Conservation (phyloP, 2,888 invertebrate species). For the Hirudinaria manillensis region DNA sequence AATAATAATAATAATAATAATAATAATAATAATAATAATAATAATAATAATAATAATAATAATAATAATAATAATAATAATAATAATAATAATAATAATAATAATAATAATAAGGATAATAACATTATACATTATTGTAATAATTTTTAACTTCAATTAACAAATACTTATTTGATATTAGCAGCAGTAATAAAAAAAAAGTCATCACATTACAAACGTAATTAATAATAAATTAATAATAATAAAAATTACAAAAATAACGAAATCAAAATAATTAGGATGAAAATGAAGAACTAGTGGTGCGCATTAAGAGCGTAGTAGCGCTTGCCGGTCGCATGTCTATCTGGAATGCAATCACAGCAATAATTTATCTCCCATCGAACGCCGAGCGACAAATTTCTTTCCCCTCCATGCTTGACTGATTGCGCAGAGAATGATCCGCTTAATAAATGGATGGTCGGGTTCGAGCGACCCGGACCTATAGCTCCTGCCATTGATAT, state of each 20-base stretch:
- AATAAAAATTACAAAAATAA: background rate
- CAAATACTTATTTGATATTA: too few species aligned
- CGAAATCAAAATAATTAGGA: background rate
- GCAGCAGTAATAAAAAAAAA: too few species aligned
- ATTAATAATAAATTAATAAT: constrained; percentile 8
- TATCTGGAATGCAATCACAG: background rate
- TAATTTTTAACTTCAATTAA: too few species aligned
- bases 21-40: constrained; percentile 1
- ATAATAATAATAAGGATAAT: too few species aligned
- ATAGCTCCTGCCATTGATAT: too few species aligned
- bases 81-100: too few species aligned
- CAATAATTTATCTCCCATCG: background rate
- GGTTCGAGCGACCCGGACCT: too few species aligned
- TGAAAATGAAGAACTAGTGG: background rate
- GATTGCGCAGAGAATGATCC: background rate
- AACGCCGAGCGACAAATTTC: background rate
- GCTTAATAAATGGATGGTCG: too few species aligned
- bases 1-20: constrained; percentile 13
- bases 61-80: too few species aligned
- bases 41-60: background rate
- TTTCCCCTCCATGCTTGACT: background rate
- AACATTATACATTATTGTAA: too few species aligned
- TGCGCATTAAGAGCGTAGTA: background rate
- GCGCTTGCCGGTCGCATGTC: background rate
- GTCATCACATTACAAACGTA: too few species aligned